A percentile compares a stretch with the other conserved stretches of the same genome.
Conservation (phyloP, 2,888 invertebrate genomes). For the Volucella inflata region DNA sequence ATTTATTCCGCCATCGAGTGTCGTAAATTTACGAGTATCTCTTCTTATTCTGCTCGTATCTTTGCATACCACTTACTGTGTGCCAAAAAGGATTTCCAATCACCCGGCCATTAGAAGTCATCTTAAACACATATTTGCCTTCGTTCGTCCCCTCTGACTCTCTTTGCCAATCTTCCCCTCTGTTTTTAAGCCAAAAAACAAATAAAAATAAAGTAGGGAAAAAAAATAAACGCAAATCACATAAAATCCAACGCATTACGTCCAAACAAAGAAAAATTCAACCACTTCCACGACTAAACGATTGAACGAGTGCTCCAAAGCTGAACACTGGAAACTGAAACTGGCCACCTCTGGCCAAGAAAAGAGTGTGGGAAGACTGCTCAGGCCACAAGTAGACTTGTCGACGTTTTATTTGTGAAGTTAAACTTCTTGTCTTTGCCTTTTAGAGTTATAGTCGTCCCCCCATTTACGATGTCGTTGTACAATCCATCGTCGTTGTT, state of each 20-base stretch:
- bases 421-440: slow-evolving; percentile 73
- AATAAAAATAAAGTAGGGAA: slow-evolving; percentile 21
- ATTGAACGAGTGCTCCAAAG: slow-evolving; percentile 5
- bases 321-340: background rate
- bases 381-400: slow-evolving; percentile 55
- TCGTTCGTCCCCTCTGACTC: background rate
- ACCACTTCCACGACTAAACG: slow-evolving; percentile 3
- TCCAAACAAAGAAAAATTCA: slow-evolving; percentile 51
- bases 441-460: slow-evolving; percentile 51
- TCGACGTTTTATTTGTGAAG: slow-evolving; percentile 65
- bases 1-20: slow-evolving; percentile 40
- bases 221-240: slow-evolving; percentile 18
- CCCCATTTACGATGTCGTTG: slow-evolving; percentile 31
- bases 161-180: background rate
- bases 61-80: slow-evolving; percentile 57
- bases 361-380: slow-evolving; percentile 61
- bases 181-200: slow-evolving; percentile 24
- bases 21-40: slow-evolving; percentile 26
- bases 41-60: slow-evolving; percentile 7
- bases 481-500: slow-evolving; percentile 9
- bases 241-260: slow-evolving; percentile 62
- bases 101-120: slow-evolving; percentile 67
- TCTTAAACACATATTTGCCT: slow-evolving; percentile 56
- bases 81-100: slow-evolving; percentile 72
- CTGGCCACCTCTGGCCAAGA: slow-evolving; percentile 2